A percentile compares a stretch with the other conserved stretches of the same genome.
These are phyloP conservation scores for Monopterus albus DNA, from an alignment of 2,113 vertebrate genomes.

Conservation along the genomic window DNA sequence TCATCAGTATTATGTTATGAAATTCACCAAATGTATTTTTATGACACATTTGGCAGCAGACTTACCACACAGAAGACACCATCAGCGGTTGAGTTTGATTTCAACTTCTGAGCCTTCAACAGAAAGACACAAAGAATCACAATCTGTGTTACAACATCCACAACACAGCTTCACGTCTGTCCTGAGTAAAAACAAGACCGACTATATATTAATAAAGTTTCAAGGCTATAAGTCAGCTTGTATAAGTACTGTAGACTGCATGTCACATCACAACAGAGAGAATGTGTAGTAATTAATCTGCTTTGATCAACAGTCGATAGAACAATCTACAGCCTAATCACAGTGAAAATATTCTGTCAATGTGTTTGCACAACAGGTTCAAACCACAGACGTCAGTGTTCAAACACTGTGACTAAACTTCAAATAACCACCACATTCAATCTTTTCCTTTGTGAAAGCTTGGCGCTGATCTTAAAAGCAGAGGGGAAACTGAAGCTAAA, in stretches of 20 bases:
- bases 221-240: not conserved
- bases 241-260: not conserved
- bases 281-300: constrained; percentile 24
- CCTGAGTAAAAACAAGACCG: not conserved
- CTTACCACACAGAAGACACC: constrained; percentile 79
- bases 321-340: constrained; percentile 25
- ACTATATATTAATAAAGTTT: not conserved
- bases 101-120: constrained; percentile 79
- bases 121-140: not conserved
- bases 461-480: constrained; percentile 1
- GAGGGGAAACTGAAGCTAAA: constrained; percentile 11
- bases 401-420: constrained; percentile 10
- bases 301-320: constrained; percentile 27
- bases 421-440: not conserved
- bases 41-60: fast-evolving
- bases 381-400: not conserved
- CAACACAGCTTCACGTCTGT: not conserved
- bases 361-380: constrained; percentile 6
- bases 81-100: constrained; percentile 77
- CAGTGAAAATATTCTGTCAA: constrained; percentile 4
- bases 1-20: not conserved
- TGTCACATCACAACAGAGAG: not conserved
- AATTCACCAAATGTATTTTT: not conserved
- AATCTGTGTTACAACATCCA: not conserved
- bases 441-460: not conserved